phyloP scores from a whole-genome alignment of 2,113 vertebrate genomes.

The Emydocephalus ijimae region DNA sequence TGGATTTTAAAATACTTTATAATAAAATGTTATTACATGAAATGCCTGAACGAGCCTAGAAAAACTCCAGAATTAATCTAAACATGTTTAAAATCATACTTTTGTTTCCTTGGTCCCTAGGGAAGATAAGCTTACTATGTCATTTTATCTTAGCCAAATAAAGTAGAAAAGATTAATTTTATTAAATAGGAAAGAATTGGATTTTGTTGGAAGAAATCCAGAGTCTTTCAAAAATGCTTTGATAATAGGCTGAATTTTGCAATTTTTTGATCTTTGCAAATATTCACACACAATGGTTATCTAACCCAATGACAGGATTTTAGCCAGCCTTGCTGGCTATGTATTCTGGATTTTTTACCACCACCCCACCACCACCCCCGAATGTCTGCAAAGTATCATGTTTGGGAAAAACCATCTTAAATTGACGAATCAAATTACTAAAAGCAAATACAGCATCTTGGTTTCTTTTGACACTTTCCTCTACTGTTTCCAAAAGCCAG shows the following conservation, averaged over 20 bases:
- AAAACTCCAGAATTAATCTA: slow-evolving; percentile 34
- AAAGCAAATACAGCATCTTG: background rate
- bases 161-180: slow-evolving; percentile 11
- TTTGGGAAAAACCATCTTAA: background rate
- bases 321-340: background rate
- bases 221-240: accelerated
- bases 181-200: background rate
- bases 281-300: background rate
- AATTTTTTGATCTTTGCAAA: slow-evolving; percentile 29
- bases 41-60: slow-evolving; percentile 13
- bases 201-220: slow-evolving; percentile 21
- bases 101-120: slow-evolving; percentile 25
- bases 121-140: slow-evolving; percentile 1
- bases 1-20: slow-evolving; percentile 3
- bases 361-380: no score
- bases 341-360: background rate
- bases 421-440: background rate
- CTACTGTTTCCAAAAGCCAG: background rate
- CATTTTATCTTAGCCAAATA: slow-evolving; percentile 29
- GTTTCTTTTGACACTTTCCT: no score
- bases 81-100: slow-evolving; percentile 21
- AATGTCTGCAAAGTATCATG: background rate
- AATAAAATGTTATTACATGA: slow-evolving; percentile 29
- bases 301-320: background rate
- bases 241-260: background rate